Base-by-base conservation (phyloP, 2,113 vertebrate genomes). In the Asarcornis scutulata region DNA sequence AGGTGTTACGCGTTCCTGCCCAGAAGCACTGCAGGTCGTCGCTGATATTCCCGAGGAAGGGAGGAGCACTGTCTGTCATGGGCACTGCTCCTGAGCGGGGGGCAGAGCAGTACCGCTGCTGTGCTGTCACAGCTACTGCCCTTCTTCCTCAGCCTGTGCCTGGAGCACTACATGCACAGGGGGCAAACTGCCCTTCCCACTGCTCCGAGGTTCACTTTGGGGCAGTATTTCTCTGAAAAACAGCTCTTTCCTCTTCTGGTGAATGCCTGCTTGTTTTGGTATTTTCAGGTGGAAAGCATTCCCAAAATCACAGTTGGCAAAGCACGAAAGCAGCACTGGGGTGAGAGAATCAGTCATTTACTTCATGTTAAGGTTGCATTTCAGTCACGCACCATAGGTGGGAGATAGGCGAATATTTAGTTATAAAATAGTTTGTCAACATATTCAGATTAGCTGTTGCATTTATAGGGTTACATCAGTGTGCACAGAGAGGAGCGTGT, bases 141-240 rank as follows among this genome's bases (percentile, higher is more conserved):
- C 38, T 34, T 38, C 13, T 5, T 2, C 0, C 52, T 11, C 46
- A 5, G 3, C 22, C 4, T 2, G 0, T 6, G 18, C 1, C 74
- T 21, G 11, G 36, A 56, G 52, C 23, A 6, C 21, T 4, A 2
- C 1, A 0, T 3, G n/a, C 15, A 59, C 1, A 0, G 12, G 26
- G 50, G 29, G 36, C 44, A 38, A 27, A 2, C 29, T 3, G 85
- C 22, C 40, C 64, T 67, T 34, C 17, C 31, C 10, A 0, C 17
- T 46, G 22, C 56, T 42, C 71, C 15, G 40, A 20, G 20, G n/a
- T 23, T 44, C 40, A 6, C 46, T 8, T 1, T 0, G 8, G 69
- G 52, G n/a, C 22, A 59, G 8, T n/a, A 2, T 18, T 31, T 36
- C 11, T 5, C 21, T 21, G 2, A 66, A 11, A 18, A 66, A 2